Conservation (phyloP, 2,797 vertebrate species). For the Craterocephalus amniculus region DNA sequence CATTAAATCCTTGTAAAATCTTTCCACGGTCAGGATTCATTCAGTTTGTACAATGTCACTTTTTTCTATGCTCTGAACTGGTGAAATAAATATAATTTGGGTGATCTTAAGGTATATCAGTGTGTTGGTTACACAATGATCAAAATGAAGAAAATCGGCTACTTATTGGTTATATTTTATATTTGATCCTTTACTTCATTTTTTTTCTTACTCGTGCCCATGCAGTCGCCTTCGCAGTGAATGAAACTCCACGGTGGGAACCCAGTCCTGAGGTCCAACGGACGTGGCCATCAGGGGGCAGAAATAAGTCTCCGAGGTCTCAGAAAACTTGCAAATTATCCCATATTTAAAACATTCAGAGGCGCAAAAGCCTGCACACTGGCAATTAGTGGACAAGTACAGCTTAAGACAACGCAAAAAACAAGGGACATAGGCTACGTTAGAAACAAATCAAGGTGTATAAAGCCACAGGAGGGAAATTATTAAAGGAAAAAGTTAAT, state of each 20-base stretch:
- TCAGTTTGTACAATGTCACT: no score
- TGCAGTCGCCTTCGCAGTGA: not conserved
- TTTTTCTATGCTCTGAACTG: not conserved
- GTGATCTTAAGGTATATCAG: not conserved
- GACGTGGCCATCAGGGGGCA: constrained; percentile 76
- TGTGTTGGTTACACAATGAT: not conserved
- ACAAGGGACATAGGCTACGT: not conserved
- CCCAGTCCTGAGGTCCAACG: constrained; percentile 26
- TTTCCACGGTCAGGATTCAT: not conserved
- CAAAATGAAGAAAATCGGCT: not conserved
- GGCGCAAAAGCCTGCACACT: not conserved
- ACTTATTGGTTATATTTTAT: not conserved
- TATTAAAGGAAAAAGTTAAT: not conserved
- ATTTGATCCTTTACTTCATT: not conserved
- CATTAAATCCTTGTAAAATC: not conserved
- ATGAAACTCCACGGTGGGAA: not conserved
- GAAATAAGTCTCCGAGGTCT: constrained; percentile 55
- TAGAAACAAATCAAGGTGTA: not conserved
- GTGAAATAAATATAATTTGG: not conserved
- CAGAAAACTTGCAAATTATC: constrained; percentile 24
- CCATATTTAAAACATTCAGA: not conserved
- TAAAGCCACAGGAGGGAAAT: not conserved
- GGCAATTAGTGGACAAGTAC: not conserved
- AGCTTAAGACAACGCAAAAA: not conserved
- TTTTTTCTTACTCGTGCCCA: not conserved